A percentile compares a stretch with the other conserved stretches of the same genome.
Evolutionary conservation across 1,140 invertebrate genomes (phyloP).

Genomic region (Phymorhynchus buccinoides): DNA sequence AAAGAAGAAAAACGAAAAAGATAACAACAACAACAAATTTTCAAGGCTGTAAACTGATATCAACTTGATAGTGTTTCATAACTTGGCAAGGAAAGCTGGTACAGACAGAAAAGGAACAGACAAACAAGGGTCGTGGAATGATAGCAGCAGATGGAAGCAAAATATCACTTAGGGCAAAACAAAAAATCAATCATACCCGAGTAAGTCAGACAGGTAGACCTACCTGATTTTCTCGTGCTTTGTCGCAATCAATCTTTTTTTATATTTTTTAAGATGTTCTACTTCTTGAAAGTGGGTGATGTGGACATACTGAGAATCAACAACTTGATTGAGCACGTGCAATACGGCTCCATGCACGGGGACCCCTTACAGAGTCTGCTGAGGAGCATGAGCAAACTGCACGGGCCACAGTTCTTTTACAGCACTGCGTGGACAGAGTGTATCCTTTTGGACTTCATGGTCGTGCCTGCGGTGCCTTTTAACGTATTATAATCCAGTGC

Average conservation of each 20-base stretch:
- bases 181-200: neutral
- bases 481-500: neutral
- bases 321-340: conserved; percentile 67
- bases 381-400: conserved; percentile 70
- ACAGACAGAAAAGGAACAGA: neutral
- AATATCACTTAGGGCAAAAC: too few species aligned
- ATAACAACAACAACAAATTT: too few species aligned
- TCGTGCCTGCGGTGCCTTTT: neutral
- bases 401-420: conserved; percentile 73
- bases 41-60: too few species aligned
- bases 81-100: too few species aligned
- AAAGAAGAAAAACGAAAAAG: too few species aligned
- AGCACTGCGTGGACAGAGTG: conserved; percentile 74
- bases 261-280: conserved; percentile 60
- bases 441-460: conserved; percentile 56
- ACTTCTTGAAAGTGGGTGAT: conserved; percentile 68
- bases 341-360: conserved; percentile 71
- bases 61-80: too few species aligned
- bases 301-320: conserved; percentile 59
- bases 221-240: neutral
- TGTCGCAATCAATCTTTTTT: neutral
- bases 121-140: neutral
- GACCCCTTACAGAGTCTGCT: conserved; percentile 70
- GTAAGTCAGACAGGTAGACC: neutral
- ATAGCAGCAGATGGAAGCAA: neutral